Evolutionary conservation across 2,888 invertebrate species (phyloP).

Genomic region (Clunio marinus): DNA sequence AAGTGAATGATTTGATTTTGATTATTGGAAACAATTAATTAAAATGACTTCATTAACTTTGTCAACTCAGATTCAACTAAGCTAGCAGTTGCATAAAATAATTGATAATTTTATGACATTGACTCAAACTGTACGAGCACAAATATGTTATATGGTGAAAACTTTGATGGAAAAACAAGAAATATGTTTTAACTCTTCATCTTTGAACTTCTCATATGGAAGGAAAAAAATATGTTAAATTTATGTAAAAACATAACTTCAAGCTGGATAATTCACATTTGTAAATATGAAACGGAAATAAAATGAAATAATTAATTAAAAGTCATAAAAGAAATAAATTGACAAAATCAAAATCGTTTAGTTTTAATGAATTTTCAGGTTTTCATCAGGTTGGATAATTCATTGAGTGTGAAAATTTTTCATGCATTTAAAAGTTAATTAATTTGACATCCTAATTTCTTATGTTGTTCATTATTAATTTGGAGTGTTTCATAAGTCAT

Average conservation of each 20-base stretch:
- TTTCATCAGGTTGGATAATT: too few species aligned
- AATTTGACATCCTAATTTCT: too few species aligned
- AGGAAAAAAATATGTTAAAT: conserved; percentile 10
- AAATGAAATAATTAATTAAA: conserved; percentile 16
- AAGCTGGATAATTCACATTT: background rate
- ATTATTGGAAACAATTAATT: background rate
- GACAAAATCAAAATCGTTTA: background rate
- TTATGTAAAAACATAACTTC: background rate
- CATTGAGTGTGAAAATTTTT: too few species aligned
- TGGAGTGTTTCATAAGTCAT: too few species aligned
- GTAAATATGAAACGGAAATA: conserved; percentile 6
- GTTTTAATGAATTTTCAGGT: background rate
- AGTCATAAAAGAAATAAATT: background rate
- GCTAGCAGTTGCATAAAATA: background rate
- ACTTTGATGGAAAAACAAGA: background rate
- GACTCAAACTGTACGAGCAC: too few species aligned
- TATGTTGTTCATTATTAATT: too few species aligned
- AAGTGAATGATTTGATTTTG: too few species aligned
- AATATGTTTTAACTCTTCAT: conserved; percentile 16
- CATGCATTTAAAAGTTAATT: too few species aligned
- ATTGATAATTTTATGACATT: too few species aligned
- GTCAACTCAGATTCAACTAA: background rate
- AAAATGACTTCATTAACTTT: conserved; percentile 4
- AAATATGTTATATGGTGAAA: too few species aligned
- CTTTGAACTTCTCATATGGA: background rate